Percentiles rank a stretch among this genome's conserved stretches.
Evolutionary conservation across 2,797 vertebrate species (phyloP).

Genomic region (Microhierax caerulescens): DNA sequence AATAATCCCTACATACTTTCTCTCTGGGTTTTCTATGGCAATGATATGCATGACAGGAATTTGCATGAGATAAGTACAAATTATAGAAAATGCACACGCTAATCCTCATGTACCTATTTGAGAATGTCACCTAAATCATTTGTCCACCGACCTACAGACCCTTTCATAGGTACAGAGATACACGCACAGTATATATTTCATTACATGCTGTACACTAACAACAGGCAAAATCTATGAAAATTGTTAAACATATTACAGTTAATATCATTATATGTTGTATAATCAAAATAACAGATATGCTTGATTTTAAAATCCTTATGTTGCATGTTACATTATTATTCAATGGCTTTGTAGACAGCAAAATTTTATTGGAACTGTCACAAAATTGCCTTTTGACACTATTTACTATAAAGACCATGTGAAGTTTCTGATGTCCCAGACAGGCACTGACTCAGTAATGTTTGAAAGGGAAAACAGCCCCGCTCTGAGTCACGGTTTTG

Average conservation of each 20-base stretch:
- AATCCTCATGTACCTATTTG: background rate
- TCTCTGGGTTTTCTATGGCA: slow-evolving; percentile 4
- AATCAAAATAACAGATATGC: background rate
- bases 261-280: background rate
- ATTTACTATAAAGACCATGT: background rate
- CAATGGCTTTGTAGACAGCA: slow-evolving; percentile 30
- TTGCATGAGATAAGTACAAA: slow-evolving; percentile 17
- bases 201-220: accelerated
- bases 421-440: background rate
- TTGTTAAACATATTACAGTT: accelerated
- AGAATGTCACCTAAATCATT: background rate
- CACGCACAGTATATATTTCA: accelerated
- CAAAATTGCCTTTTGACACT: slow-evolving; percentile 25
- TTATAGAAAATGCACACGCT: background rate
- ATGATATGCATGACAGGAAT: slow-evolving; percentile 13
- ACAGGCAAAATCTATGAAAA: background rate
- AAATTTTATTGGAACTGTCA: slow-evolving; percentile 40
- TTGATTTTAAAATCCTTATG: slow-evolving; percentile 31
- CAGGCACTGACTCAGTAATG: background rate
- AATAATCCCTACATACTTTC: background rate
- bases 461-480: background rate
- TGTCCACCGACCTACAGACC: background rate
- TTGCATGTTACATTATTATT: background rate
- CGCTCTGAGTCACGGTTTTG: background rate
- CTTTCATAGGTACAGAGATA: background rate